These are phyloP conservation scores for Garra rufa DNA, from an alignment of 2,113 vertebrate species.

Conservation along the genomic window DNA sequence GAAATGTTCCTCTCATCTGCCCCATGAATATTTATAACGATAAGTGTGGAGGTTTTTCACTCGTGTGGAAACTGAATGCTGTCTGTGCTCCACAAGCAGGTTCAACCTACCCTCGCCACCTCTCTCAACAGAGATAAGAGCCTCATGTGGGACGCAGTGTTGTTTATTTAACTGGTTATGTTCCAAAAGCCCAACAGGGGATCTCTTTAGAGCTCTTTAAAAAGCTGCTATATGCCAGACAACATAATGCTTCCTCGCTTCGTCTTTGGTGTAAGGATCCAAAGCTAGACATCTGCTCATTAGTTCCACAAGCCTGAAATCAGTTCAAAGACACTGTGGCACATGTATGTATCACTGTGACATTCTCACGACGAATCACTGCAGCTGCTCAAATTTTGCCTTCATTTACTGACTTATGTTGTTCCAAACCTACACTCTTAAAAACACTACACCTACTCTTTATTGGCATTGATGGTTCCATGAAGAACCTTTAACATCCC, in stretches of 20 bases:
- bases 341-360: neutral
- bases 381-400: neutral
- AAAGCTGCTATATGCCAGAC: constrained; percentile 36
- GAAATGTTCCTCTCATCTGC: constrained; percentile 21
- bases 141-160: neutral
- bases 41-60: constrained; percentile 24
- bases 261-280: constrained; percentile 18
- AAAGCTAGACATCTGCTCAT: constrained; percentile 50
- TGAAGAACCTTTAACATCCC: neutral
- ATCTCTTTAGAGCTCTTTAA: constrained; percentile 18
- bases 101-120: constrained; percentile 16
- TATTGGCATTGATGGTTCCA: neutral
- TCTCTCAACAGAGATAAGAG: constrained; percentile 40
- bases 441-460: too few species aligned
- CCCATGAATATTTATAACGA: constrained; percentile 49
- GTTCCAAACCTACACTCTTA: neutral
- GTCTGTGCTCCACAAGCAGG: neutral
- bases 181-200: constrained; percentile 30
- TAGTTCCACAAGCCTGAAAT: constrained; percentile 29
- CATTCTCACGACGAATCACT: constrained; percentile 4
- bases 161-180: constrained; percentile 19
- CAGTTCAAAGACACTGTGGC: constrained; percentile 22
- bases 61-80: constrained; percentile 29
- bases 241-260: constrained; percentile 33
- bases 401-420: neutral